Percentiles rank a stretch among this genome's conserved stretches.
These are phyloP conservation scores for Leguminivora glycinivorella DNA, from an alignment of 1,140 invertebrate species.

Conservation along the genomic window DNA sequence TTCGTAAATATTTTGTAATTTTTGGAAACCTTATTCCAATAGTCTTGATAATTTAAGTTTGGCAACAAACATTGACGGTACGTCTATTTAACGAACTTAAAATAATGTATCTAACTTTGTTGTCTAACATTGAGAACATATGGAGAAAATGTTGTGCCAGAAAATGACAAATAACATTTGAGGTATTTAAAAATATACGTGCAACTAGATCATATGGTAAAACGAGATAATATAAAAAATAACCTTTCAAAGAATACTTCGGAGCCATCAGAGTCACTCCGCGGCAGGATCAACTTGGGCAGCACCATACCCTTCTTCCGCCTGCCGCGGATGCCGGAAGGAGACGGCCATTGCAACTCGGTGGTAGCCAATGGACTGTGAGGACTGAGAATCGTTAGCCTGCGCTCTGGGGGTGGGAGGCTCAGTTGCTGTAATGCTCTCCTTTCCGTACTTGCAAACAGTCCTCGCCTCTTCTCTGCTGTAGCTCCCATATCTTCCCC, in stretches of 20 bases:
- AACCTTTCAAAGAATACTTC: slow-evolving; percentile 81
- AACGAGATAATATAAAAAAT: slow-evolving; percentile 31
- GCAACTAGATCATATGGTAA: not conserved
- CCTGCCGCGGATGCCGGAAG: slow-evolving; percentile 82
- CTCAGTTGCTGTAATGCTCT: slow-evolving; percentile 84
- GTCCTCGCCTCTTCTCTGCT: slow-evolving; percentile 82
- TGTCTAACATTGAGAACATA: not conserved
- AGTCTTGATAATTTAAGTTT: not conserved
- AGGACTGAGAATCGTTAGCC: slow-evolving; percentile 86
- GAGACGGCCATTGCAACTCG: slow-evolving; percentile 81
- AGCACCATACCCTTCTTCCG: slow-evolving; percentile 86
- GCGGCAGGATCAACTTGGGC: slow-evolving; percentile 86
- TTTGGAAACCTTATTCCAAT: not conserved
- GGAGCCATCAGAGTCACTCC: slow-evolving; percentile 84
- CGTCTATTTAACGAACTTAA: not conserved
- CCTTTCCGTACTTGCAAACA: slow-evolving; percentile 83
- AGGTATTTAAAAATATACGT: slow-evolving; percentile 22
- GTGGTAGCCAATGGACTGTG: slow-evolving; percentile 83
- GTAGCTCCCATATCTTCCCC: slow-evolving; percentile 80
- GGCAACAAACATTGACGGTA: not conserved
- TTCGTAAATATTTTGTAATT: not conserved
- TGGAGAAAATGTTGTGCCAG: slow-evolving; percentile 6
- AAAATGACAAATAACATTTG: not conserved
- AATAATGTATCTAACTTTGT: not conserved
- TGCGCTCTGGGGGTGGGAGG: slow-evolving; percentile 82